Conservation (phyloP, 2,888 invertebrate species). For the Lampropteryx suffumata region DNA sequence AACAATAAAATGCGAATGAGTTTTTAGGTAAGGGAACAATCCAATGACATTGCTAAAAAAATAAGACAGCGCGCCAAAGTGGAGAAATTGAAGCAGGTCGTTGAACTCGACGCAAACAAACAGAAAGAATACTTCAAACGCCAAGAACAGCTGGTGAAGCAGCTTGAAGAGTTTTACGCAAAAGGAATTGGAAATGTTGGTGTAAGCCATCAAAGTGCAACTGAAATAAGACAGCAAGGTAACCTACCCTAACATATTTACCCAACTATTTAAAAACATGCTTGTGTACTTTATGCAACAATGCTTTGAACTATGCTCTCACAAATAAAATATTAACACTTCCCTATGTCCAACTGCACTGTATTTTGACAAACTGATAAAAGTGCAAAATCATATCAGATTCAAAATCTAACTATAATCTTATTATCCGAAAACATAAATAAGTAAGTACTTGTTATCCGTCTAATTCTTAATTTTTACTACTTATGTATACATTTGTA, state of each 20-base stretch:
- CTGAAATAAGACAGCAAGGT: constrained; percentile 53
- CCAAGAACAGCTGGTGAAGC: constrained; percentile 67
- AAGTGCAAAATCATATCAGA: too few relatives aligned
- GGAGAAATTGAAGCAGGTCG: constrained; percentile 62
- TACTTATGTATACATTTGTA: constrained; percentile 24
- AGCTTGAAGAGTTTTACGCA: constrained; percentile 62
- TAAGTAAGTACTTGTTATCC: too few relatives aligned
- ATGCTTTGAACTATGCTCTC: too few relatives aligned
- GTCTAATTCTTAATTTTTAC: too few relatives aligned
- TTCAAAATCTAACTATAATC: too few relatives aligned
- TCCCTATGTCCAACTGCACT: too few relatives aligned
- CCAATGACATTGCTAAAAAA: constrained; percentile 76
- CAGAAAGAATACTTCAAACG: constrained; percentile 63
- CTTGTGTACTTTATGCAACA: too few relatives aligned
- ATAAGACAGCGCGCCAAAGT: constrained; percentile 70
- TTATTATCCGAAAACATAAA: too few relatives aligned
- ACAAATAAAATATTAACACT: too few relatives aligned
- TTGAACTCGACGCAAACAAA: constrained; percentile 59
- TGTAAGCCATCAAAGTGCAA: constrained; percentile 61
- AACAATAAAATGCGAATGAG: constrained; percentile 13
- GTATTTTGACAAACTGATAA: too few relatives aligned
- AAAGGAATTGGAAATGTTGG: constrained; percentile 64
- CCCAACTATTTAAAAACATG: not conserved
- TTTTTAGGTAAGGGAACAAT: constrained; percentile 79
- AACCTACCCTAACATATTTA: constrained; percentile 1